These are phyloP conservation scores for Stegastes partitus DNA, from an alignment of 2,113 vertebrate species.

Conservation along the genomic window DNA sequence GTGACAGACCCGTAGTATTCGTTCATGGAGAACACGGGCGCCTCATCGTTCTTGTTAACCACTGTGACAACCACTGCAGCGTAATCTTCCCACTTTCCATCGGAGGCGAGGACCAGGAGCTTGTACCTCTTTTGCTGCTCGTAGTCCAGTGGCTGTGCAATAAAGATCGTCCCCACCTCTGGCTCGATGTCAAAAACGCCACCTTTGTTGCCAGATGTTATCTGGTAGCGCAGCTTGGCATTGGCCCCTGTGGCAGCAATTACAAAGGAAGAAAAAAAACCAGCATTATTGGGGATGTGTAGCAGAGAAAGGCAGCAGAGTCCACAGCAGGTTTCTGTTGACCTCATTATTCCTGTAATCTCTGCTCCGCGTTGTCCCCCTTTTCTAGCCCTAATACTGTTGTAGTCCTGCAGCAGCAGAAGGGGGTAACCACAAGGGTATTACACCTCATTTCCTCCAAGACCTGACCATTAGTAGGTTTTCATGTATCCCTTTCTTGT, in stretches of 20 bases:
- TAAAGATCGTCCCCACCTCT: constrained; percentile 90
- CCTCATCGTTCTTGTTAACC: constrained; percentile 92
- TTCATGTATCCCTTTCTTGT: constrained; percentile 72
- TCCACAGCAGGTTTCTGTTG: constrained; percentile 8
- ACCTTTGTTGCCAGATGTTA: constrained; percentile 90
- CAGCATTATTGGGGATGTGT: constrained; percentile 22
- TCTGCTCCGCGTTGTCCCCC: background rate
- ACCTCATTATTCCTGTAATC: background rate
- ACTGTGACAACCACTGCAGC: constrained; percentile 86
- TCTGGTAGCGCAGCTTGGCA: constrained; percentile 91
- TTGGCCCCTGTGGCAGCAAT: constrained; percentile 85
- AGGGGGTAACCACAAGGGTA: constrained; percentile 35
- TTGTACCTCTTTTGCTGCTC: constrained; percentile 89
- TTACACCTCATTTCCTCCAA: constrained; percentile 69
- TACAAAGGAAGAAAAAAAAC: constrained; percentile 1
- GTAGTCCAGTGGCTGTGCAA: constrained; percentile 90
- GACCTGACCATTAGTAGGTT: constrained; percentile 60
- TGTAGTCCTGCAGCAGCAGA: constrained; percentile 38
- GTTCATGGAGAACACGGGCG: constrained; percentile 89
- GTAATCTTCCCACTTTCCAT: constrained; percentile 93
- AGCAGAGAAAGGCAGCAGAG: background rate
- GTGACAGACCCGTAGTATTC: constrained; percentile 92
- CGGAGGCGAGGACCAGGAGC: constrained; percentile 89
- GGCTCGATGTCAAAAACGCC: constrained; percentile 90
- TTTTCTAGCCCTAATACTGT: constrained; percentile 16